A percentile compares a stretch with the other conserved stretches of the same genome.
These are phyloP conservation scores for Bellardia pandia DNA, from an alignment of 2,888 invertebrate genomes.

Conservation along the genomic window DNA sequence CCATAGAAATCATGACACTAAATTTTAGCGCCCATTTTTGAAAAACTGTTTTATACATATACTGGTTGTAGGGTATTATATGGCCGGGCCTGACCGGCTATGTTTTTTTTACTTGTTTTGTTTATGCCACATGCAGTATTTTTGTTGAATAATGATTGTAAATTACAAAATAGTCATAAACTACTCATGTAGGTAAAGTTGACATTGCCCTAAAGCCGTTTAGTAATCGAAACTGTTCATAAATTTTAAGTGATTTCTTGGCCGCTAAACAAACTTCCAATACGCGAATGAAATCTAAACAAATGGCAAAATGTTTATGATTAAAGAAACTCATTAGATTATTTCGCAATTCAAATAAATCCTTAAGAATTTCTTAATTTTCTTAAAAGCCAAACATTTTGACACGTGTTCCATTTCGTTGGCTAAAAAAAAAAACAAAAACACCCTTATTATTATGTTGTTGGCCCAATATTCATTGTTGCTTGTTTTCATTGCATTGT, in stretches of 20 bases:
- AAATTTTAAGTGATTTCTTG: slow-evolving; percentile 68
- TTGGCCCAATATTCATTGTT: slow-evolving; percentile 34
- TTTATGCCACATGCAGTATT: slow-evolving; percentile 40
- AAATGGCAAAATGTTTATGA: slow-evolving; percentile 54
- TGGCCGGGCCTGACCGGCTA: too few species aligned
- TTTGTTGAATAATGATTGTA: slow-evolving; percentile 65
- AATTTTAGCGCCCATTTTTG: too few species aligned
- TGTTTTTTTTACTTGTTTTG: neutral
- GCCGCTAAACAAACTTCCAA: slow-evolving; percentile 24
- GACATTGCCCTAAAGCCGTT: slow-evolving; percentile 68
- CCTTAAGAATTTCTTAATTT: slow-evolving; percentile 66
- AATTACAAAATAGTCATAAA: slow-evolving; percentile 71
- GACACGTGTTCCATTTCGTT: slow-evolving; percentile 64
- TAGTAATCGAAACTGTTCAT: slow-evolving; percentile 73
- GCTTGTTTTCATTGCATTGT: slow-evolving; percentile 17
- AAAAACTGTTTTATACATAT: too few species aligned
- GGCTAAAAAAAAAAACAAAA: slow-evolving; percentile 30
- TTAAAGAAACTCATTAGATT: slow-evolving; percentile 27
- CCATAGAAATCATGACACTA: too few species aligned
- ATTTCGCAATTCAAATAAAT: slow-evolving; percentile 6
- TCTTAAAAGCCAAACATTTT: slow-evolving; percentile 58
- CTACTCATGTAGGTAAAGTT: slow-evolving; percentile 70
- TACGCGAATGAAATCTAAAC: slow-evolving; percentile 29
- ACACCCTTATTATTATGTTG: slow-evolving; percentile 42
- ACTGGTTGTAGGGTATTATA: too few species aligned